phyloP scores from a whole-genome alignment of 2,113 vertebrate species.

The Carollia perspicillata region DNA sequence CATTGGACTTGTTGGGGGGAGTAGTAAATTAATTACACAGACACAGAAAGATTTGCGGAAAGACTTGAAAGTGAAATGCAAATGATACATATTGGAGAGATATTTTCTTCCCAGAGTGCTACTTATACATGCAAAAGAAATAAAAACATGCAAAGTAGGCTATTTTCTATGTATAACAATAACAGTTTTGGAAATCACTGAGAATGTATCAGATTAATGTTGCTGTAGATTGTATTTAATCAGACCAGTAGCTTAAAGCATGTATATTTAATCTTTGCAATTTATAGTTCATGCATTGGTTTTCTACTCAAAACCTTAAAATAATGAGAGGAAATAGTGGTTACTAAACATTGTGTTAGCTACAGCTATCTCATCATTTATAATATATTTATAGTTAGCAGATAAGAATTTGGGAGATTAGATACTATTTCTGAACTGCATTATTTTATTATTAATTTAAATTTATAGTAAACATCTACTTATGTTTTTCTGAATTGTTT shows the following conservation, averaged over 20 bases:
- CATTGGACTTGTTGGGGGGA: background rate
- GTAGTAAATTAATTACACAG: background rate
- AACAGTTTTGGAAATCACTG: background rate
- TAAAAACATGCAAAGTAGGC: background rate
- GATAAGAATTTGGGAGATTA: background rate
- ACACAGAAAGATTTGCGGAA: background rate
- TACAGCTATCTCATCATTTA: background rate
- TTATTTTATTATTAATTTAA: conserved; percentile 31
- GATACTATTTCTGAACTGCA: background rate
- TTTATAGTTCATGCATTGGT: background rate
- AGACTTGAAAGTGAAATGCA: background rate
- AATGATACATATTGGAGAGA: background rate
- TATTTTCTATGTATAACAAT: background rate
- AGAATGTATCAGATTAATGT: background rate
- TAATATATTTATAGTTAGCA: background rate
- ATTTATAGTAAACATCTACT: background rate
- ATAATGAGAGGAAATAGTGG: background rate
- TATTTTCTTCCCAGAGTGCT: background rate
- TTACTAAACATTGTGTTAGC: background rate
- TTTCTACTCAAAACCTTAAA: background rate
- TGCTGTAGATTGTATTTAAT: background rate
- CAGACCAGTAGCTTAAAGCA: background rate
- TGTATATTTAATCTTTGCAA: background rate
- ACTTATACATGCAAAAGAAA: background rate
- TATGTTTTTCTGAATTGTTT: background rate